Evolutionary conservation across 2,888 invertebrate species (phyloP).

Genomic region (Tortrix viridana): DNA sequence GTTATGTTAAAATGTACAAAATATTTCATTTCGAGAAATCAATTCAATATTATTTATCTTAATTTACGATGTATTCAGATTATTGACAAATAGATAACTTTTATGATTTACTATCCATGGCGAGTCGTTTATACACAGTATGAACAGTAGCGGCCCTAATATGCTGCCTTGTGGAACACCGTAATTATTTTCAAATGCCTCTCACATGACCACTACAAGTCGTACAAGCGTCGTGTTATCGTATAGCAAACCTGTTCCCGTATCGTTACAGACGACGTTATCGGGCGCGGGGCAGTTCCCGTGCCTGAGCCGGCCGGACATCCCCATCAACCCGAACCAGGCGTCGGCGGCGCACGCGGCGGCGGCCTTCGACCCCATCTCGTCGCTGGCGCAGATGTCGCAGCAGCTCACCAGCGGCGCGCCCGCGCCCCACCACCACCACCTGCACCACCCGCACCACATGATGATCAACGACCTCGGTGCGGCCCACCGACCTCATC

Average conservation of each 20-base stretch:
- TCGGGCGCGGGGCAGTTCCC: conserved; percentile 78
- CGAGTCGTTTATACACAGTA: too few species aligned
- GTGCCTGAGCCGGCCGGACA: conserved; percentile 78
- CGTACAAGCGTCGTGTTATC: too few species aligned
- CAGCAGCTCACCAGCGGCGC: conserved; percentile 92
- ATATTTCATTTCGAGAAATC: too few species aligned
- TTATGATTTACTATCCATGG: too few species aligned
- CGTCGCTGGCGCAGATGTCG: conserved; percentile 97
- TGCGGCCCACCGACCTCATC: too few species aligned
- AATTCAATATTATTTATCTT: too few species aligned
- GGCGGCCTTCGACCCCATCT: conserved; percentile 94
- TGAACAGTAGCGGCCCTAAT: background rate
- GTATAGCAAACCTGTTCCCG: background rate
- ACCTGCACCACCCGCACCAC: conserved; percentile 78
- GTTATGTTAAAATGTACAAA: too few species aligned
- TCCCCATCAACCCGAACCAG: conserved; percentile 79
- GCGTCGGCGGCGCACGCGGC: conserved; percentile 74
- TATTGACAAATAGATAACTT: too few species aligned
- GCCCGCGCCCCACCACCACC: conserved; percentile 69
- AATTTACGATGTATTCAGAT: too few species aligned
- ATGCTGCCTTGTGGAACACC: background rate
- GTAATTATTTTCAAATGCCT: too few species aligned
- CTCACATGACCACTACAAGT: too few species aligned
- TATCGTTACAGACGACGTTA: conserved; percentile 65
- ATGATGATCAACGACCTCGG: conserved; percentile 83